These are phyloP conservation scores for Aplodontia rufa DNA, from an alignment of 2,113 vertebrate species.

Conservation along the genomic window DNA sequence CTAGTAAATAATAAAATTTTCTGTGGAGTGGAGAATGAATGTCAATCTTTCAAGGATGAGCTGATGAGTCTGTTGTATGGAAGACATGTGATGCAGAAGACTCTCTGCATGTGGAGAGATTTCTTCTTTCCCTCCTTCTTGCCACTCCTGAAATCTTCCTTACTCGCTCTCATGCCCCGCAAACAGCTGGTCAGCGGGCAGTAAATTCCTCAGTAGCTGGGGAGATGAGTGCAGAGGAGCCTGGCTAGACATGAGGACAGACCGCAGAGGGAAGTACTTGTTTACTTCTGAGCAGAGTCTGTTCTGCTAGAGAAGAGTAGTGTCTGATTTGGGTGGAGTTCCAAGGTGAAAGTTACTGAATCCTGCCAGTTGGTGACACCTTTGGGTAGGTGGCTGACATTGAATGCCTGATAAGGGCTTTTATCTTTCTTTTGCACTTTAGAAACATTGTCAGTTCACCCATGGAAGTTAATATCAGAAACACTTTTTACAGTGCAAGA, in stretches of 20 bases:
- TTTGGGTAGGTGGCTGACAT: background rate
- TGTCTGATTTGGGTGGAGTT: slow-evolving; percentile 47
- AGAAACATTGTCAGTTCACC: background rate
- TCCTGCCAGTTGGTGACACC: background rate
- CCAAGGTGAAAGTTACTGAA: slow-evolving; percentile 60
- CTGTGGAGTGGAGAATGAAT: background rate
- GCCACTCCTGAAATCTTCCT: background rate
- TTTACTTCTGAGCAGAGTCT: background rate
- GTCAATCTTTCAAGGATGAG: background rate
- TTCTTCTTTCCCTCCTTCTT: background rate
- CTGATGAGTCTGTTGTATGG: background rate
- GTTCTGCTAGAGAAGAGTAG: background rate
- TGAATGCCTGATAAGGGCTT: background rate
- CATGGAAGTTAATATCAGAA: background rate
- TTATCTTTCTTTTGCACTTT: background rate
- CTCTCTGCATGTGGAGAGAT: background rate
- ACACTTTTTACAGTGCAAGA: background rate
- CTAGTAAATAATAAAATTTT: slow-evolving; percentile 17
- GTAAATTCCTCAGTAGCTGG: slow-evolving; percentile 43
- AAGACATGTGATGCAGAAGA: background rate
- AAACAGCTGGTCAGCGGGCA: background rate
- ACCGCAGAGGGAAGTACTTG: slow-evolving; percentile 37
- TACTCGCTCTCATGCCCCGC: background rate
- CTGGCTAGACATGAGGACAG: background rate
- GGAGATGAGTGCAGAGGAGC: background rate